These are phyloP conservation scores for Sebastes melanostomus DNA, from an alignment of 2,797 vertebrate species.

Conservation along the genomic window DNA sequence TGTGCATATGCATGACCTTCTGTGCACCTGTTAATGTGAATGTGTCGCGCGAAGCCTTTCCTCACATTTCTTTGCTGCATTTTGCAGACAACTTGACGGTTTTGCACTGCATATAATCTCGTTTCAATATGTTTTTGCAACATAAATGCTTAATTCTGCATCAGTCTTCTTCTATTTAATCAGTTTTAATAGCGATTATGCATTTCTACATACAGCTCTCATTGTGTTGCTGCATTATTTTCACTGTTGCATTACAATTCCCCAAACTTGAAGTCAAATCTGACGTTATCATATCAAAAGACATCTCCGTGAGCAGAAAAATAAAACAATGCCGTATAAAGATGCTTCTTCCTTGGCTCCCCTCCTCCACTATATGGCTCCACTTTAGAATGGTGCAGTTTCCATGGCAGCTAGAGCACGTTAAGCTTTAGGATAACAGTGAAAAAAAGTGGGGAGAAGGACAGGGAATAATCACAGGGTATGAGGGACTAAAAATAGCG, in stretches of 20 bases:
- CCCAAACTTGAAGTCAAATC: neutral
- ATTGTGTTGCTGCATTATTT: neutral
- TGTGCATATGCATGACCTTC: constrained; percentile 27
- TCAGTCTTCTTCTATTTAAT: neutral
- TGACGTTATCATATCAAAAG: neutral
- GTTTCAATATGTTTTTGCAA: neutral
- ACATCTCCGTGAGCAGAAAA: neutral
- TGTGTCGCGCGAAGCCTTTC: neutral
- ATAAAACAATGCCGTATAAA: constrained; percentile 6
- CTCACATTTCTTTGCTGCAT: neutral
- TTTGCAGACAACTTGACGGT: neutral
- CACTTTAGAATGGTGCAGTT: constrained; percentile 63
- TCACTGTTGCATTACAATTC: neutral
- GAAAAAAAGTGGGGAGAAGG: constrained; percentile 61
- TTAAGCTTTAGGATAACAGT: constrained; percentile 74
- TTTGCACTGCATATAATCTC: neutral
- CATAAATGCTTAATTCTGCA: neutral
- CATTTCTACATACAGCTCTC: too few relatives aligned
- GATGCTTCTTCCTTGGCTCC: constrained; percentile 34
- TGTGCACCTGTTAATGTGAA: constrained; percentile 18
- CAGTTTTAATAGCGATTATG: neutral
- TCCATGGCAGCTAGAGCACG: constrained; percentile 76
- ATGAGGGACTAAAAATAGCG: constrained; percentile 73
- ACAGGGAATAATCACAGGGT: constrained; percentile 69
- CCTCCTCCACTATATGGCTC: constrained; percentile 61